A percentile compares a stretch with the other conserved stretches of the same genome.
phyloP scores from a whole-genome alignment of 2,797 vertebrate species.

The Philypnodon macrostomus region DNA sequence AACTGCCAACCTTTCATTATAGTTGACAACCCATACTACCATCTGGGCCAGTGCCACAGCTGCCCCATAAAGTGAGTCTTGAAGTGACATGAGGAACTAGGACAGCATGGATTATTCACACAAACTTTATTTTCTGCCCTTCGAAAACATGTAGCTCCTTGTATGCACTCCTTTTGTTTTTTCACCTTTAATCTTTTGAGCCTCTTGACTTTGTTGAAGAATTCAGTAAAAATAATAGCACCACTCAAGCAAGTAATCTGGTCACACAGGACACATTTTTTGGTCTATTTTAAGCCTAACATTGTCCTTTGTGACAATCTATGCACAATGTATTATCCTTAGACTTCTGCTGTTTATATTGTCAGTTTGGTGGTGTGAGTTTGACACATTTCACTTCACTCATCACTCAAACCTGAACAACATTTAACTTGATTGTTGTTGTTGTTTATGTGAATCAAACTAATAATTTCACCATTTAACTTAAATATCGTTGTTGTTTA shows the following conservation, averaged over 20 bases:
- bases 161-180: neutral
- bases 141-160: slow-evolving; percentile 2
- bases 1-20: too few relatives aligned
- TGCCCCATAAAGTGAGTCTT: too few relatives aligned
- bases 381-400: too few relatives aligned
- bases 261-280: slow-evolving; percentile 3
- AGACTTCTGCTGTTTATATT: neutral
- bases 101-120: slow-evolving; percentile 16
- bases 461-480: too few relatives aligned
- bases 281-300: neutral
- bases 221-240: neutral
- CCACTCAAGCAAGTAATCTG: neutral
- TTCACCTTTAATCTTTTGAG: slow-evolving; percentile 5
- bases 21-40: too few relatives aligned
- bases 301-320: neutral
- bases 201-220: neutral
- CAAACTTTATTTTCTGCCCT: neutral
- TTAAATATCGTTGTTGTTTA: too few relatives aligned
- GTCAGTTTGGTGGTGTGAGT: too few relatives aligned
- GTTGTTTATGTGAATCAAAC: too few relatives aligned
- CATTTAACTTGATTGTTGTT: too few relatives aligned
- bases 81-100: slow-evolving; percentile 10
- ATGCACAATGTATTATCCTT: neutral
- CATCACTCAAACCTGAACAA: too few relatives aligned
- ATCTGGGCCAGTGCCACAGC: neutral